Percentiles rank a stretch among this genome's conserved stretches.
Conservation (phyloP, 2,888 invertebrate species). For the Abscondita cerata region DNA sequence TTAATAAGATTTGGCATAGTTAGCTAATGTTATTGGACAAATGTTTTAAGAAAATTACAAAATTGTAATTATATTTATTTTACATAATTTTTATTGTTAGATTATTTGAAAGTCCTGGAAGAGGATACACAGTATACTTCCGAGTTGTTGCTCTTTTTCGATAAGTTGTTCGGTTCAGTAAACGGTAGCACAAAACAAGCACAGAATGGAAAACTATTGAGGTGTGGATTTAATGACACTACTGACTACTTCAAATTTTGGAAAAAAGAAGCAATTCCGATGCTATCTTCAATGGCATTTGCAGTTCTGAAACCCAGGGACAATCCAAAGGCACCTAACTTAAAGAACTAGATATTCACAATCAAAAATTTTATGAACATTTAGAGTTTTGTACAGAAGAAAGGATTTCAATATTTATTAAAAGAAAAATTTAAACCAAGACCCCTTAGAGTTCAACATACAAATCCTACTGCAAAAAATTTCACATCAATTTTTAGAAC, state of each 20-base stretch:
- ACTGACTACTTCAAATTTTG: constrained; percentile 6
- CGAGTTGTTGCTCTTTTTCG: constrained; percentile 12
- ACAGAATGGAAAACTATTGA: background rate
- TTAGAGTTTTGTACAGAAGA: constrained; percentile 3
- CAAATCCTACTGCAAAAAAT: constrained; percentile 7
- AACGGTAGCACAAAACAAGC: constrained; percentile 12
- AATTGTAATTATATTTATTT: too few species aligned
- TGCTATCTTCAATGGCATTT: constrained; percentile 12
- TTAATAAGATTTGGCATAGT: too few species aligned
- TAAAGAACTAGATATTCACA: constrained; percentile 17
- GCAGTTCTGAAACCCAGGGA: background rate
- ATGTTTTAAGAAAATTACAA: too few species aligned
- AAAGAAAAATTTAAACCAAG: background rate
- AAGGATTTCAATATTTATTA: constrained; percentile 13
- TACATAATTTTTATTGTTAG: too few species aligned
- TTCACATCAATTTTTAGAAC: constrained; percentile 4
- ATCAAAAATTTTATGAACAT: constrained; percentile 14
- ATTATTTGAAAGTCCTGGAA: constrained; percentile 3
- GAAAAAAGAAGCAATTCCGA: constrained; percentile 6
- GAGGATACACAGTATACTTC: constrained; percentile 14
- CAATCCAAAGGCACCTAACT: constrained; percentile 8
- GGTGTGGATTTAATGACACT: constrained; percentile 8
- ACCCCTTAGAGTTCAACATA: constrained; percentile 9
- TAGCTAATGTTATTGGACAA: too few species aligned
- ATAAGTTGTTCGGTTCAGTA: constrained; percentile 15